phyloP scores from a whole-genome alignment of 2,888 invertebrate genomes.

The Choristoneura rosaceana region DNA sequence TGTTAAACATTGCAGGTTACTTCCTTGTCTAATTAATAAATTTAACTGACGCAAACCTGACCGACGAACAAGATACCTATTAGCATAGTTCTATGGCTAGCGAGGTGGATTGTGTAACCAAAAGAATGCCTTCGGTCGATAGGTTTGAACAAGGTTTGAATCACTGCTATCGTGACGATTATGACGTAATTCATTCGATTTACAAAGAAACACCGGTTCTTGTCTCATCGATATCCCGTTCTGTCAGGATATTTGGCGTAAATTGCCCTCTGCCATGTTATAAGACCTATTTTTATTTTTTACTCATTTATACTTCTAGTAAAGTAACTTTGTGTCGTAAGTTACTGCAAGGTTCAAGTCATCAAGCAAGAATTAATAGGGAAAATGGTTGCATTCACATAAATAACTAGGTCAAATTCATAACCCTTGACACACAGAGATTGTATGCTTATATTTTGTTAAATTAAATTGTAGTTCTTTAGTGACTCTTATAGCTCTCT shows the following conservation, averaged over 20 bases:
- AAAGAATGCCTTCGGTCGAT: conserved; percentile 62
- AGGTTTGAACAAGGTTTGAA: conserved; percentile 61
- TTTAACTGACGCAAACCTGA: conserved; percentile 19
- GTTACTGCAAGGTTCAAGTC: neutral
- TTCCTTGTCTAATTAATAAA: neutral
- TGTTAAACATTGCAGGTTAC: neutral
- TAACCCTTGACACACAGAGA: conserved; percentile 1
- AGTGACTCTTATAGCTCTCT: conserved; percentile 2
- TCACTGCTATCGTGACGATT: conserved; percentile 59
- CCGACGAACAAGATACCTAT: conserved; percentile 38
- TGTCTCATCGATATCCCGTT: conserved; percentile 29
- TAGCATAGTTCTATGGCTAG: conserved; percentile 59
- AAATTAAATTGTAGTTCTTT: too few relatives aligned
- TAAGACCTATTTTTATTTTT: neutral
- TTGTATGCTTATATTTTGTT: neutral
- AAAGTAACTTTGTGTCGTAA: neutral
- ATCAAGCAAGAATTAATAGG: neutral
- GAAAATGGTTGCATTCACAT: neutral
- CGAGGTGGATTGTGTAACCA: conserved; percentile 50
- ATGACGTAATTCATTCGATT: conserved; percentile 75
- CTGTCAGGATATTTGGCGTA: neutral
- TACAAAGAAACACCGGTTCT: conserved; percentile 65
- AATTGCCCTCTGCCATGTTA: neutral
- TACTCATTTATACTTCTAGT: neutral
- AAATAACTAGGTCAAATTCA: conserved; percentile 16